Conservation (phyloP, 1,140 invertebrate species). For the Camponotus vicinus region DNA sequence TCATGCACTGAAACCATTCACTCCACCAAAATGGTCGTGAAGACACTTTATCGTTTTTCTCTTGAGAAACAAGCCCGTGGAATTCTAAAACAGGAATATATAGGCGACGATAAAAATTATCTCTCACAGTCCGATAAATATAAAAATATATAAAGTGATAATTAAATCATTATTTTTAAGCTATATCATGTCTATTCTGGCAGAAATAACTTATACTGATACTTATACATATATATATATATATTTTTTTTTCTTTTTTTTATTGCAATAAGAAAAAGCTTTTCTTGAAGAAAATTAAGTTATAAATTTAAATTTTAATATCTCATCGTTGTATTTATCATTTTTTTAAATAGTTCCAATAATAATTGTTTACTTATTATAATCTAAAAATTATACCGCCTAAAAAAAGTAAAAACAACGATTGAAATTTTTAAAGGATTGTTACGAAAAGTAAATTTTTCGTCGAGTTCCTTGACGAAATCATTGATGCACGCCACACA, state of each 20-base stretch:
- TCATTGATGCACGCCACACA: conserved; percentile 30
- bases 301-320: too few species aligned
- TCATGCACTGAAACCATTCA: background rate
- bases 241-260: too few species aligned
- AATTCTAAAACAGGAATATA: conserved; percentile 9
- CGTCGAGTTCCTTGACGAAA: conserved; percentile 17
- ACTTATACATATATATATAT: too few species aligned
- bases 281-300: too few species aligned
- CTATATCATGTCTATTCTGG: too few species aligned
- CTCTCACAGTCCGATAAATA: conserved; percentile 6
- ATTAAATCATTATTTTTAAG: too few species aligned
- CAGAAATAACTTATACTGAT: too few species aligned
- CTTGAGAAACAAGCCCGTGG: conserved; percentile 16
- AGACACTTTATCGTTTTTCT: conserved; percentile 57
- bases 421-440: background rate
- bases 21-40: conserved; percentile 67
- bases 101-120: conserved; percentile 30
- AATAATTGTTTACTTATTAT: too few species aligned
- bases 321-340: too few species aligned
- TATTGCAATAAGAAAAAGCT: too few species aligned
- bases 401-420: background rate
- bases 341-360: too few species aligned
- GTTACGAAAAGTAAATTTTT: conserved; percentile 38
- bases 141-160: background rate
- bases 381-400: background rate